These are phyloP conservation scores for Coptodon bakossiorum DNA, from an alignment of 2,113 vertebrate genomes.

Conservation along the genomic window DNA sequence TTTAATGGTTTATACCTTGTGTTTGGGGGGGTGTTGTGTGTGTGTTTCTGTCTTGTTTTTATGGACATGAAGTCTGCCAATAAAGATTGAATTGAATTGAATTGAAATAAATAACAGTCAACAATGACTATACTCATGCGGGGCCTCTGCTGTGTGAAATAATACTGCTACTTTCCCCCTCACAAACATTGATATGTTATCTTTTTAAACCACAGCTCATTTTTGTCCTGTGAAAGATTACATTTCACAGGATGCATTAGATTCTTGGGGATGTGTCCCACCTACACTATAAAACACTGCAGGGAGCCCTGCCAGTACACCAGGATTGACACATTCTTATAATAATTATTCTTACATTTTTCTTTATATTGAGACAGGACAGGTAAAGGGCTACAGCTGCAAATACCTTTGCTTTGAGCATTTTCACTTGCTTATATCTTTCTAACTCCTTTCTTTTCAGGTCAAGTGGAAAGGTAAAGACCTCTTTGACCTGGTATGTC, in stretches of 20 bases:
- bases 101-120: background rate
- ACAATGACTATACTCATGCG: background rate
- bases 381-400: background rate
- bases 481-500: slow-evolving; percentile 86
- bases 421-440: background rate
- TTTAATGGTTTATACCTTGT: no score
- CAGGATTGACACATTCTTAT: background rate
- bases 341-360: background rate
- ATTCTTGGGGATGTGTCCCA: background rate
- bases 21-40: no score
- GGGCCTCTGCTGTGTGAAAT: background rate
- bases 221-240: background rate
- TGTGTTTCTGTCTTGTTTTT: no score
- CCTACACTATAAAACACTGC: background rate
- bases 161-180: background rate
- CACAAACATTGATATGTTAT: background rate
- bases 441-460: slow-evolving; percentile 41
- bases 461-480: slow-evolving; percentile 94
- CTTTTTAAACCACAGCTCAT: background rate
- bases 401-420: background rate
- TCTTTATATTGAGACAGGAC: background rate
- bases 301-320: background rate
- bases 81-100: no score
- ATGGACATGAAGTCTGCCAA: no score
- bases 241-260: background rate